Evolutionary conservation across 2,113 vertebrate species (phyloP).

Genomic region (Glareola pratincola): DNA sequence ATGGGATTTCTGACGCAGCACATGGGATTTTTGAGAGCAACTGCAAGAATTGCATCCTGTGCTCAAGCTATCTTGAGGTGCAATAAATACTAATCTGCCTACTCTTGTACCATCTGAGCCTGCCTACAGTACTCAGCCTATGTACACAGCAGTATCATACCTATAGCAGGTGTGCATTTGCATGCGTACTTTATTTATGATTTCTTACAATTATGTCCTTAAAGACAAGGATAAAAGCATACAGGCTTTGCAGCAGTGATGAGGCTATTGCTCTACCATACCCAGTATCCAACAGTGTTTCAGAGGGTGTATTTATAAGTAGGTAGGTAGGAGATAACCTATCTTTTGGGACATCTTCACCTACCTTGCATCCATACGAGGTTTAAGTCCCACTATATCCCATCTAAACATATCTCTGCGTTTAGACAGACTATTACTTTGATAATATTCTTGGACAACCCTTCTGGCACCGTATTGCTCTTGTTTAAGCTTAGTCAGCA

Average conservation of each 20-base stretch:
- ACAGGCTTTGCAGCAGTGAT: not conserved
- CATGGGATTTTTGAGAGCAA: not conserved
- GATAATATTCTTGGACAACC: not conserved
- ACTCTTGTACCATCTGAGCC: not conserved
- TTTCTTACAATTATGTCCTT: not conserved
- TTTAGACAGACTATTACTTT: not conserved
- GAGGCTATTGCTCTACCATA: not conserved
- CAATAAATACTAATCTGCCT: not conserved
- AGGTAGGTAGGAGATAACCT: not conserved
- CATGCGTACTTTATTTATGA: not conserved
- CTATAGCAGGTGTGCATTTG: not conserved
- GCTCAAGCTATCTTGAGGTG: not conserved
- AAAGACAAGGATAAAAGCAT: not conserved
- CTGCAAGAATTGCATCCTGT: not conserved
- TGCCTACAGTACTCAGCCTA: not conserved
- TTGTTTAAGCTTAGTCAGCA: slow-evolving; percentile 6
- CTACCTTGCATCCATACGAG: not conserved
- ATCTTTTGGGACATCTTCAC: not conserved
- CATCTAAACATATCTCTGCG: not conserved
- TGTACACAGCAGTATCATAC: not conserved
- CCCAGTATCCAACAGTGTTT: not conserved
- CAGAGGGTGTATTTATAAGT: not conserved
- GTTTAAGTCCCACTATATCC: not conserved
- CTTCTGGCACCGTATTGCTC: not conserved
- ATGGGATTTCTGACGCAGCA: not conserved